Base-by-base conservation (phyloP, 2,797 vertebrate species). In the Gymnoscopelus braueri region DNA sequence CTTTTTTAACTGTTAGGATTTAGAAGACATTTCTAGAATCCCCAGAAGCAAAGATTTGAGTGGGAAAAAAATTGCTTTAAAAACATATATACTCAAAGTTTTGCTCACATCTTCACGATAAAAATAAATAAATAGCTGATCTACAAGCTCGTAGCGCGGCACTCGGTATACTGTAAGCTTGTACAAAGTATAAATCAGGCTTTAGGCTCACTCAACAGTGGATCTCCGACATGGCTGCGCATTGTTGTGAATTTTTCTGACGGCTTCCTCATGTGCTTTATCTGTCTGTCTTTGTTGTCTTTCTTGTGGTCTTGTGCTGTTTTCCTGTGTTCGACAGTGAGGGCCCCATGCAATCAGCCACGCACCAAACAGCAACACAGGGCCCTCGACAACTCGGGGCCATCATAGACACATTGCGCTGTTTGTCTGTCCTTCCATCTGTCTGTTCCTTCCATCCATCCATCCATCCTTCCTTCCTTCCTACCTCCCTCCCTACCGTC, bases 271-370 rank as follows among this genome's bases (percentile, higher is more conserved):
- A 81, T 90, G 72, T 84, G 83, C 88, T 89, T 80, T 93, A 83
- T 90, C 87, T 84, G 35, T 88, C 87, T 89, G 80, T 93, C 84
- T 90, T 88, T 84, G 35, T 88, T 86, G 80, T 88, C 69, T 83
- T 88, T 80, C 66, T 71, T 77, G 85, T 90, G 32, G 32, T 91
- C 82, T 84, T 84, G 67, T 90, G 76, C 83, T 84, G 58, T 84
- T 80, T 50, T 88, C 39, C 60, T 90, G 81, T 89, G 68, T 90
- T 19, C 77, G 87, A 93, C 92, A 94, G 92, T 94, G 92, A 93
- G 83, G 82, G 82, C 77, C 19, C 86, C 86, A 91, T 92, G 89
- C 87, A 92, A 92, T 89, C 88, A 80, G 84, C 85, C 89, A 89
- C 71, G 68, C 88, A 89, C 87, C 90, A 79, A 53, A 83, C 84